These are phyloP conservation scores for Nematolebias whitei DNA, from an alignment of 2,113 vertebrate species.

Conservation along the genomic window DNA sequence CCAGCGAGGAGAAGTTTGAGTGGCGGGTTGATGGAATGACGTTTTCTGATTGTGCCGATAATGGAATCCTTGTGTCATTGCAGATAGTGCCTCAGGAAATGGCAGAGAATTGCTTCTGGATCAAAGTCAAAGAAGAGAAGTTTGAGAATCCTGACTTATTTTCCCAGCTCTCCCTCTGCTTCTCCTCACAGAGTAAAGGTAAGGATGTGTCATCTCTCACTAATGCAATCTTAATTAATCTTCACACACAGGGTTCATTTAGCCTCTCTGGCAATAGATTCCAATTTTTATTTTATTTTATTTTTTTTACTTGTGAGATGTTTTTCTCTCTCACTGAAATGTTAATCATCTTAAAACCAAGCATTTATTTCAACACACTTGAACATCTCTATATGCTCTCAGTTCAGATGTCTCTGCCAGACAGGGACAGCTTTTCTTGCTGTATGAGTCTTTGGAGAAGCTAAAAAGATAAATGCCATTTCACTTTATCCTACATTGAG, in stretches of 20 bases:
- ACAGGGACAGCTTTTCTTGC: constrained; percentile 43
- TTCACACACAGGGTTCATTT: constrained; percentile 55
- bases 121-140: constrained; percentile 95
- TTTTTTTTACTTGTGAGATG: constrained; percentile 66
- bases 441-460: constrained; percentile 21
- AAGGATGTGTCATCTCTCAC: constrained; percentile 57
- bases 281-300: too few relatives aligned
- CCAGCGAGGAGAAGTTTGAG: constrained; percentile 65
- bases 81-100: constrained; percentile 96
- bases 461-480: constrained; percentile 11
- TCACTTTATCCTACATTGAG: constrained; percentile 45
- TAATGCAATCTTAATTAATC: constrained; percentile 59
- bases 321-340: constrained; percentile 69
- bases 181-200: constrained; percentile 95
- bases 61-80: constrained; percentile 80
- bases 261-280: constrained; percentile 39
- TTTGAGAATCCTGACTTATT: constrained; percentile 93
- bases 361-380: constrained; percentile 22
- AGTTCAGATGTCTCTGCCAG: constrained; percentile 60
- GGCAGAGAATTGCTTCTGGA: constrained; percentile 95
- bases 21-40: constrained; percentile 68
- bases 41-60: constrained; percentile 72
- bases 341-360: constrained; percentile 68
- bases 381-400: constrained; percentile 34
- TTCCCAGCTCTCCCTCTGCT: constrained; percentile 88